phyloP scores from a whole-genome alignment of 2,797 vertebrate species.

The Propithecus perrieri region DNA sequence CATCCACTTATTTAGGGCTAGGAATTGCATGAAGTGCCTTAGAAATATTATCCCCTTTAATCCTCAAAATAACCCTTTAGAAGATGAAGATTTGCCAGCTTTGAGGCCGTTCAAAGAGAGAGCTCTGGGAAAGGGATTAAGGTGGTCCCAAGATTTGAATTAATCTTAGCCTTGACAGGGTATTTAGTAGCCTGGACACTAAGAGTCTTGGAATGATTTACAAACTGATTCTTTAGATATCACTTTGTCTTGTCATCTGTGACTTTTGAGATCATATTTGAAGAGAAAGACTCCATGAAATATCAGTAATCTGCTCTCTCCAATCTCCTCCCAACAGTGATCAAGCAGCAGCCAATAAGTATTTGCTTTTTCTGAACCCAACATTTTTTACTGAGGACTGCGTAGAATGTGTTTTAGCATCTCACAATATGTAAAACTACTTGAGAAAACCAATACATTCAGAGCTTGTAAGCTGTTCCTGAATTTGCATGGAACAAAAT shows the following conservation, averaged over 20 bases:
- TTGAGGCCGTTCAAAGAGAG: not conserved
- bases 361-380: not conserved
- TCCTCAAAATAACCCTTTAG: not conserved
- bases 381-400: not conserved
- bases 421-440: not conserved
- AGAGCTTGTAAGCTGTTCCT: not conserved
- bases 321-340: not conserved
- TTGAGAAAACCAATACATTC: not conserved
- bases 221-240: not conserved
- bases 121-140: not conserved
- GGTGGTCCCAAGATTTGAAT: not conserved
- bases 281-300: not conserved
- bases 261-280: not conserved
- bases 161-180: not conserved
- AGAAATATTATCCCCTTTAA: conserved; percentile 6
- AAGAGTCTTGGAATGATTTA: not conserved
- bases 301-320: not conserved
- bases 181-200: not conserved
- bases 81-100: not conserved
- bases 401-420: not conserved
- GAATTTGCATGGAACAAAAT: not conserved
- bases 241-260: not conserved
- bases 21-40: not conserved
- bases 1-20: not conserved
- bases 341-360: not conserved